These are phyloP conservation scores for Coilia nasus DNA, from an alignment of 2,797 vertebrate genomes.

Conservation along the genomic window DNA sequence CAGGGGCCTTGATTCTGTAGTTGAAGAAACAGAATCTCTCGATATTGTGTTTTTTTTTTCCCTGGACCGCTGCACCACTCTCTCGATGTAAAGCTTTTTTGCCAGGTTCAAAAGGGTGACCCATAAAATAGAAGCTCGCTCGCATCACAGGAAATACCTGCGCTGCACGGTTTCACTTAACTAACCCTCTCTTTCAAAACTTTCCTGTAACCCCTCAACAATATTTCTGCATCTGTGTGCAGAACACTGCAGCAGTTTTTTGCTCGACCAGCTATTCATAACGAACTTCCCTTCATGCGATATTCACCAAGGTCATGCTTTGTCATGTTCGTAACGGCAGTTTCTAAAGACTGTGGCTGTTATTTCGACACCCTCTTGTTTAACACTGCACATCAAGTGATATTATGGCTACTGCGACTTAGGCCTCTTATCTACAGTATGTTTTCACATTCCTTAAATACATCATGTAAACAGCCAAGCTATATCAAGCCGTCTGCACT, in stretches of 20 bases:
- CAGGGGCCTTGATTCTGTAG: slow-evolving; percentile 35
- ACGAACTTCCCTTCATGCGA: slow-evolving; percentile 40
- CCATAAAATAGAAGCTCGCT: slow-evolving; percentile 45
- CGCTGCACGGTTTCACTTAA: slow-evolving; percentile 33
- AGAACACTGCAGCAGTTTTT: slow-evolving; percentile 24
- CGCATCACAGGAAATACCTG: slow-evolving; percentile 41
- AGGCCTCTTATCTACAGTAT: not conserved
- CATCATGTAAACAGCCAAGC: not conserved
- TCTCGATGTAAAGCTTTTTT: slow-evolving; percentile 12
- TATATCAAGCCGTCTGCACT: not conserved
- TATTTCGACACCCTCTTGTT: slow-evolving; percentile 27
- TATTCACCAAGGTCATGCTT: slow-evolving; percentile 11
- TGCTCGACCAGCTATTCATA: slow-evolving; percentile 44
- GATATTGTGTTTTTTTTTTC: slow-evolving; percentile 3
- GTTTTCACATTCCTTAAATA: not conserved
- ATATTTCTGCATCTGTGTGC: slow-evolving; percentile 34
- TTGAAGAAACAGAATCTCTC: slow-evolving; percentile 19
- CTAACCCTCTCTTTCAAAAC: not conserved
- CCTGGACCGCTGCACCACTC: not conserved
- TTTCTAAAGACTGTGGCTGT: not conserved
- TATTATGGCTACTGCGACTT: slow-evolving; percentile 4
- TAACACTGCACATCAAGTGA: slow-evolving; percentile 30
- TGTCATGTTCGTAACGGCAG: not conserved
- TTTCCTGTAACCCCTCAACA: not conserved
- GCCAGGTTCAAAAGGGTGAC: slow-evolving; percentile 46